phyloP scores from a whole-genome alignment of 2,113 vertebrate species.

The Salvelinus namaycush region DNA sequence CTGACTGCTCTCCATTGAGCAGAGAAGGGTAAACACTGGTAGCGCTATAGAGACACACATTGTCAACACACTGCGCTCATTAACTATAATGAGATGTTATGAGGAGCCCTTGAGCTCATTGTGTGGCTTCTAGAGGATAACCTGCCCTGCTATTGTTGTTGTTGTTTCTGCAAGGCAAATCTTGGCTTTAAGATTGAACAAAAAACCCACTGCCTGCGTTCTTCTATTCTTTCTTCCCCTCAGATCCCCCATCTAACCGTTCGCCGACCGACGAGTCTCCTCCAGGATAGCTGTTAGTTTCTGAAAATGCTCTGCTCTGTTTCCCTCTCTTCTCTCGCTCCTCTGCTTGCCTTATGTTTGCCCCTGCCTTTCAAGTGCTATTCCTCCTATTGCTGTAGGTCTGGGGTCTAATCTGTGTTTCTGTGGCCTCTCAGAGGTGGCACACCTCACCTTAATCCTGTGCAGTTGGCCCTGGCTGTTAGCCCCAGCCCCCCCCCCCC shows the following conservation, averaged over 20 bases:
- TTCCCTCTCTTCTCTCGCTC: conserved; percentile 11
- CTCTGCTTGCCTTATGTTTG: conserved; percentile 41
- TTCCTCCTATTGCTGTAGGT: conserved; percentile 36
- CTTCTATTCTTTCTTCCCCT: conserved; percentile 33
- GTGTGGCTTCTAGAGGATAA: conserved; percentile 70
- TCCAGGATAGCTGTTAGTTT: conserved; percentile 42
- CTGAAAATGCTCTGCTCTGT: conserved; percentile 44
- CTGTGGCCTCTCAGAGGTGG: no score
- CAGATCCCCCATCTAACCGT: conserved; percentile 51
- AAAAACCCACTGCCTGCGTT: conserved; percentile 37
- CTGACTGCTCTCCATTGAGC: conserved; percentile 75
- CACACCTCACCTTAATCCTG: no score
- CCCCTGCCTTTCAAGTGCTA: conserved; percentile 37
- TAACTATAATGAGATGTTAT: conserved; percentile 81
- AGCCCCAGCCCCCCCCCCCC: no score
- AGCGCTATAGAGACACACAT: conserved; percentile 74
- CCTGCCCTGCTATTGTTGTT: conserved; percentile 70
- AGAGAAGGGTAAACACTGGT: conserved; percentile 72
- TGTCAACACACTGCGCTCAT: conserved; percentile 77
- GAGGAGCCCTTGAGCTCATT: conserved; percentile 74
- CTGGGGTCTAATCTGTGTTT: conserved; percentile 76
- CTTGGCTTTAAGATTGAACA: conserved; percentile 57
- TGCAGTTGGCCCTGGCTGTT: no score
- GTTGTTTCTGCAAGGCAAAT: conserved; percentile 73
- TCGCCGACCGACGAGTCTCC: conserved; percentile 31